Evolutionary conservation across 37 sponge, comb jelly and placozoan species (phyloP).

Genomic region (Oopsacas minuta): DNA sequence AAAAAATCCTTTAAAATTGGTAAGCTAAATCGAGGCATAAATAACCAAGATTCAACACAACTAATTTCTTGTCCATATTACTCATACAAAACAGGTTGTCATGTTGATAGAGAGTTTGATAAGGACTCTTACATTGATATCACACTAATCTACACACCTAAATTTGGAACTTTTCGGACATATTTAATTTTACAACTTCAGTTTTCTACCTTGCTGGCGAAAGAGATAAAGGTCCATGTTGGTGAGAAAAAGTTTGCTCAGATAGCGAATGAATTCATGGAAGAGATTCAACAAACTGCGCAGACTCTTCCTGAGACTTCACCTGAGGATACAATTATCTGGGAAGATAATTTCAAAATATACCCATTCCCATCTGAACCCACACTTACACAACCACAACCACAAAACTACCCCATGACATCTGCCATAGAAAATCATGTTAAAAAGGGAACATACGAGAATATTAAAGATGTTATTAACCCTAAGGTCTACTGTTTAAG

Average conservation of each 20-base stretch:
- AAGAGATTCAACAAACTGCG: background rate
- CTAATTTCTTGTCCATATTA: background rate
- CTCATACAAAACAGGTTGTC: background rate
- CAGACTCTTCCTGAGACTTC: background rate
- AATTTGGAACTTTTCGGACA: background rate
- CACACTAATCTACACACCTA: background rate
- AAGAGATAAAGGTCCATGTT: background rate
- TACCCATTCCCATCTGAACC: background rate
- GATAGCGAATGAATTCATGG: background rate
- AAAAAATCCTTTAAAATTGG: background rate
- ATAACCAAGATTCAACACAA: background rate
- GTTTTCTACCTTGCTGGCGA: background rate
- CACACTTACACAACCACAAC: background rate
- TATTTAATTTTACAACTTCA: background rate
- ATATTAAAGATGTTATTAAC: background rate
- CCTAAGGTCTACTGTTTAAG: background rate
- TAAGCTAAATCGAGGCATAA: background rate
- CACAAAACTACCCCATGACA: background rate
- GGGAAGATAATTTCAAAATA: background rate
- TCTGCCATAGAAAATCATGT: background rate
- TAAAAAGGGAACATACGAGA: background rate
- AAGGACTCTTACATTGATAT: background rate
- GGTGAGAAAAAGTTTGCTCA: background rate
- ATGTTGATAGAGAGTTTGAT: background rate
- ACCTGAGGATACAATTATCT: background rate